Evolutionary conservation across 2,113 vertebrate genomes (phyloP).

Genomic region (Paratilapia polleni): DNA sequence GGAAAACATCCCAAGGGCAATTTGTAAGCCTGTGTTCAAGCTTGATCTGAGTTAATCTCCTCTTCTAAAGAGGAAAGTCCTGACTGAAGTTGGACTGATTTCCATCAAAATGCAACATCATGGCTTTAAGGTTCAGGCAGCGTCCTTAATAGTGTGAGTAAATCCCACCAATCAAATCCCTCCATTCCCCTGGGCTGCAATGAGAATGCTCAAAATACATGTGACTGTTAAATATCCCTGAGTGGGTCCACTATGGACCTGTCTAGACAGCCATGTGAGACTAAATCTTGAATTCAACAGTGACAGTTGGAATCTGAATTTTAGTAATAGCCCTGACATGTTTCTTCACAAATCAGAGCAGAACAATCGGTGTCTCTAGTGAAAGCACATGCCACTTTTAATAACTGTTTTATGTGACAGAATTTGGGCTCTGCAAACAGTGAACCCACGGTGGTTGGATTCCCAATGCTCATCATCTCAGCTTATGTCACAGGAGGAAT

Average conservation of each 20-base stretch:
- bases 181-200: conserved; percentile 57
- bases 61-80: conserved; percentile 26
- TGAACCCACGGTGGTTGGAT: neutral
- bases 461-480: conserved; percentile 53
- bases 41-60: conserved; percentile 31
- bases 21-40: conserved; percentile 58
- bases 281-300: conserved; percentile 44
- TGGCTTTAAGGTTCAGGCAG: conserved; percentile 39
- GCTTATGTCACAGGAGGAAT: conserved; percentile 31
- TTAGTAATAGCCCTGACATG: conserved; percentile 16
- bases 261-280: conserved; percentile 23
- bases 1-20: conserved; percentile 51
- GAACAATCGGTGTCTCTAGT: conserved; percentile 25
- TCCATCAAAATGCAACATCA: conserved; percentile 62
- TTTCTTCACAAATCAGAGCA: conserved; percentile 18
- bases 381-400: conserved; percentile 36
- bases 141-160: conserved; percentile 64
- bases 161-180: conserved; percentile 64
- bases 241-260: conserved; percentile 51
- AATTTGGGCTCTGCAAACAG: neutral
- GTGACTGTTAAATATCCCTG: conserved; percentile 49
- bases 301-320: conserved; percentile 28
- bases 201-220: conserved; percentile 54
- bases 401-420: conserved; percentile 11
- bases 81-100: conserved; percentile 58